phyloP scores from a whole-genome alignment of 2,113 vertebrate species.

The Tamias sibiricus region DNA sequence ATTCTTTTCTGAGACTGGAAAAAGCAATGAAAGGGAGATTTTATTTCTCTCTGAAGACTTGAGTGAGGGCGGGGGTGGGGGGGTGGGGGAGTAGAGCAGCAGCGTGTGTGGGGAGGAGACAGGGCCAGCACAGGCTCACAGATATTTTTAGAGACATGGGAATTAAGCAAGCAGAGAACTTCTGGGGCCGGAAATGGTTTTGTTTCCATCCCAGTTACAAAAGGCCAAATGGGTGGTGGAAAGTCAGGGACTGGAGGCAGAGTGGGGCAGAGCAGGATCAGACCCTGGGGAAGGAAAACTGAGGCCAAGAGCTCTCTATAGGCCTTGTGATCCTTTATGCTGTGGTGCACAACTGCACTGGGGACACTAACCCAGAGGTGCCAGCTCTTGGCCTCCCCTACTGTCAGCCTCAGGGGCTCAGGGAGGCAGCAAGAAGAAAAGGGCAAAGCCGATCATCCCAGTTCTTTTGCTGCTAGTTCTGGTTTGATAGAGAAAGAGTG shows the following conservation, averaged over 20 bases:
- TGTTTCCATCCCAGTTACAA: slow-evolving; percentile 43
- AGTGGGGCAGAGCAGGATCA: neutral
- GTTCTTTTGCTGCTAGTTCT: neutral
- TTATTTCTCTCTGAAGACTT: slow-evolving; percentile 32
- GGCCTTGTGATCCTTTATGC: neutral
- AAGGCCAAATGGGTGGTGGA: neutral
- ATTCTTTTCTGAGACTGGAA: slow-evolving; percentile 43
- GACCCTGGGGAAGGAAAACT: neutral
- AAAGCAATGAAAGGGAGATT: slow-evolving; percentile 26
- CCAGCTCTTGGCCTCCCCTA: neutral
- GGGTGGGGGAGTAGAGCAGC: neutral
- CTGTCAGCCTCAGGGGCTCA: neutral
- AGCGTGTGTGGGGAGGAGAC: neutral
- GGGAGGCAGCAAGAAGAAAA: neutral
- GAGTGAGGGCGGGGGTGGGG: neutral
- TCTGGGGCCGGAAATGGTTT: slow-evolving; percentile 17
- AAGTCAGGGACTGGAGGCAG: neutral
- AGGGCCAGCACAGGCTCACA: neutral
- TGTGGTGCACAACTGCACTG: neutral
- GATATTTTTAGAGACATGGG: slow-evolving; percentile 78
- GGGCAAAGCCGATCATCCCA: neutral
- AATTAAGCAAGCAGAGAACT: slow-evolving; percentile 56
- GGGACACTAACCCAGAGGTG: too few relatives aligned
- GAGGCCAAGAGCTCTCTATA: neutral
- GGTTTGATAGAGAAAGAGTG: neutral